A percentile compares a stretch with the other conserved stretches of the same genome.
phyloP scores from a whole-genome alignment of 2,113 vertebrate genomes.

The Ceyx cyanopectus region DNA sequence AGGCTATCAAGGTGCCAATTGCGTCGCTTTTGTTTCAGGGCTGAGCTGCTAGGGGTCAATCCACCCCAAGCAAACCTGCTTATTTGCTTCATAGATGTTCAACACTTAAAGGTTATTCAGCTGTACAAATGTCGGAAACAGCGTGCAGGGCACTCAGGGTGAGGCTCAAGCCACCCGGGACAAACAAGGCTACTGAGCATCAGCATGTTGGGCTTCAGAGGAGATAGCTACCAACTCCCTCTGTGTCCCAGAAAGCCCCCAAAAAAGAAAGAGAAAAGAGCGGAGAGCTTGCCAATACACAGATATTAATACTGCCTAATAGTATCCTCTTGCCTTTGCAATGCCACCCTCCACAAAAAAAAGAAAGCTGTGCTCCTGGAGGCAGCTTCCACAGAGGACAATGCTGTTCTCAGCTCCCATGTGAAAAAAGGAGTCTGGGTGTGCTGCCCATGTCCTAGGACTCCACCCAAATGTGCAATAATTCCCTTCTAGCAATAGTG shows the following conservation, averaged over 20 bases:
- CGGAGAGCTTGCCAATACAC: neutral
- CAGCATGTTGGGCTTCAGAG: neutral
- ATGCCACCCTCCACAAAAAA: neutral
- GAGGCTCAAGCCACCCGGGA: constrained; percentile 38
- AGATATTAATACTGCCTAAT: neutral
- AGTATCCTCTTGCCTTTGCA: neutral
- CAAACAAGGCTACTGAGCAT: constrained; percentile 59
- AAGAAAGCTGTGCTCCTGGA: neutral
- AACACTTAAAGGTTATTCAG: constrained; percentile 35
- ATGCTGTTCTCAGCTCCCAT: neutral
- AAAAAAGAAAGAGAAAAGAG: neutral
- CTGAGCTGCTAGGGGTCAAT: constrained; percentile 2
- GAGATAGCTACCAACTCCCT: neutral
- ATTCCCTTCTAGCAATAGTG: neutral
- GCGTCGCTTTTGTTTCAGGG: constrained; percentile 11
- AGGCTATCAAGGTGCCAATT: constrained; percentile 48
- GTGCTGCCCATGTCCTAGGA: neutral
- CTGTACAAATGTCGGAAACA: constrained; percentile 38
- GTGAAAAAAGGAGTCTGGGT: constrained; percentile 10
- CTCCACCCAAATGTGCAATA: neutral
- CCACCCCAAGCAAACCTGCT: constrained; percentile 48
- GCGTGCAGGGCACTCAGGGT: neutral
- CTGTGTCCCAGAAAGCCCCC: neutral
- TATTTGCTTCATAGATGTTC: constrained; percentile 36
- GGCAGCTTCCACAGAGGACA: neutral